phyloP scores from a whole-genome alignment of 30 jellyfish, hydroid and myxozoan species.

The Euphysa ruthae region DNA sequence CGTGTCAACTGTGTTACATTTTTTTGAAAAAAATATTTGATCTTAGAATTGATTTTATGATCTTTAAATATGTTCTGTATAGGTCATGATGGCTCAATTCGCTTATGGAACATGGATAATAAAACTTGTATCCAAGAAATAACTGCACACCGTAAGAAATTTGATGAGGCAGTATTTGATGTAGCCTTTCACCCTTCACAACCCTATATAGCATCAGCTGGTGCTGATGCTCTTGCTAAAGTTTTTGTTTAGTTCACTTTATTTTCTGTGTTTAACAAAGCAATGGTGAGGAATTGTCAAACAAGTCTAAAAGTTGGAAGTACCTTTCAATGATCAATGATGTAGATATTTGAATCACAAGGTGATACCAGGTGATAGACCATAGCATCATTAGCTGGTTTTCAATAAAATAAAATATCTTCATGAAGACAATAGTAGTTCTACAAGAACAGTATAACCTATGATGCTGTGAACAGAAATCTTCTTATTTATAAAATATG shows the following conservation, averaged over 20 bases:
- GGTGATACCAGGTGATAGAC: too few relatives aligned
- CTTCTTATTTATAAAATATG: too few relatives aligned
- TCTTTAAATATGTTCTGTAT: neutral
- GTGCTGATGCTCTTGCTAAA: conserved; percentile 96
- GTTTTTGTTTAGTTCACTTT: conserved; percentile 90
- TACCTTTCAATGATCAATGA: too few relatives aligned
- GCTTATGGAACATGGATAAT: conserved; percentile 95
- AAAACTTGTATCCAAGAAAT: conserved; percentile 95
- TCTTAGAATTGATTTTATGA: neutral
- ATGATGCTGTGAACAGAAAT: too few relatives aligned
- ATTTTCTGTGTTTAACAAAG: too few relatives aligned
- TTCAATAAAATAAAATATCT: too few relatives aligned
- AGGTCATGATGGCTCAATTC: conserved; percentile 99
- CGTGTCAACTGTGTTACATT: neutral
- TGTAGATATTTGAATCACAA: too few relatives aligned
- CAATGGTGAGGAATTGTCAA: too few relatives aligned
- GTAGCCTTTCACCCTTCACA: conserved; percentile 97
- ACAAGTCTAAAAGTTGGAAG: too few relatives aligned
- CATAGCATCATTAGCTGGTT: too few relatives aligned
- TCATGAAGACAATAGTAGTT: too few relatives aligned
- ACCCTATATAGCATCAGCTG: conserved; percentile 94
- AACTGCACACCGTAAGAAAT: conserved; percentile 93
- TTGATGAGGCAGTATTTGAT: conserved; percentile 96
- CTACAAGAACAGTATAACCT: too few relatives aligned
- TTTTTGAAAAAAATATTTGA: neutral